Evolutionary conservation across 2,797 vertebrate species (phyloP), one percentile per base, ranked within the genome.

Genomic region (Perodicticus potto): DNA sequence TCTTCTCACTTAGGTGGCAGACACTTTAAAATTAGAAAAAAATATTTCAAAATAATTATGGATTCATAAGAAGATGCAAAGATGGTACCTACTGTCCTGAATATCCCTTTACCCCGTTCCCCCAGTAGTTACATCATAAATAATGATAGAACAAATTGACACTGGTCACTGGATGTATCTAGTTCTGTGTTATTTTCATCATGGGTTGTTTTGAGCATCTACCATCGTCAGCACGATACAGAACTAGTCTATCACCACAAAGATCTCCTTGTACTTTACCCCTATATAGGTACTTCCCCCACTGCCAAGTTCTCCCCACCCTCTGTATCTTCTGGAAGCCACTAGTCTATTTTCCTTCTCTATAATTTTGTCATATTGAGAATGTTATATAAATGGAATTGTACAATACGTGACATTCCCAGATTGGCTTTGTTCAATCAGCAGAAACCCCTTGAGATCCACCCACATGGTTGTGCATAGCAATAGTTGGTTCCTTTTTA

Each of bases 11-110:
- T 34, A n/a, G 37, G 22, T 92, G 84, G 32, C n/a, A 22, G n/a
- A 23, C 69, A 84, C 78, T 80, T 78, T 65, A 88, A 32, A 86
- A 61, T 80, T 85, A 8, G 23, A 57, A 88, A 53, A 67, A 67
- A n/a, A n/a, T n/a, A 53, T 67, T 95, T 86, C n/a, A 20, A 92
- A 82, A 49, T 81, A 37, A 53, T 57, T 94, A 22, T 45, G 55
- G 76, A 63, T 55, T 77, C 53, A 32, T 20, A 45, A 29, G 37
- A 70, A 61, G 63, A 49, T 93, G 40, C 23, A 57, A 89, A 89
- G 7, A 45, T 29, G 49, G 34, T 72, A 27, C 29, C 63, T 12
- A 53, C 74, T 43, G 22, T 61, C n/a, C n/a, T 43, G 27, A 57
- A 34, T 34, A 43, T 9, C 10, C 23, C 43, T 53, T 74, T 6